Base-by-base conservation (phyloP, 1,140 invertebrate species). In the Dysdera silvatica region DNA sequence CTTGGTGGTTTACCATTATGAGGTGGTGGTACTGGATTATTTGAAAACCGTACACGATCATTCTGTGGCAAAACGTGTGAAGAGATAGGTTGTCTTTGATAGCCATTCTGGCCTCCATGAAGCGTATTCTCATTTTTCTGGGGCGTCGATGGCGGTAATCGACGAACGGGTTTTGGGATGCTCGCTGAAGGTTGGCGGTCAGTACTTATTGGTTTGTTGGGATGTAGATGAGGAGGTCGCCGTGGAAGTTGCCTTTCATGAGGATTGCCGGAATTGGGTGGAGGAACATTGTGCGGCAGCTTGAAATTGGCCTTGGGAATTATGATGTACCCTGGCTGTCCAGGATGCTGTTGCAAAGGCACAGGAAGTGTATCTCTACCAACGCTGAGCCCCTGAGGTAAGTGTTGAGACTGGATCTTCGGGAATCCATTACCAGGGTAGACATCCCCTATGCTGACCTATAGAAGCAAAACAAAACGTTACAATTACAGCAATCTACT, bases 281-380 rank as follows among this genome's bases (percentile, higher is more conserved):
- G 52, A 16, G 18, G 23, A 8, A 55, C 56, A 20, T 40, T 63
- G 40, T 63, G 55, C 8, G 61, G 61, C 5, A 63, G 14, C 3
- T 55, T 23, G 18, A 55, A 63, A 31, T n/a, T 56, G 14, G 52
- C 43, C 33, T 63, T 63, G 5, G 61, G 61, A 29, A 63, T 16
- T 23, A 63, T 56, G 8, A 63, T 55, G n/a, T 63, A 63, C 14
- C 53, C 51, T 23, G 43, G 24, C 32, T 63, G 61, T 5, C 56
- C 41, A 29, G 52, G 52, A 24, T 41, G 41, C 4, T 55, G 2
- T 3, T 35, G 41, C 16, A 63, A 24, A 31, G 55, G 61, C 29
- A 63, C 52, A 31, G 52, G 45, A 12, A 63, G 14, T 5, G 29
- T 1, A 24, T 55, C 53, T 23, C 6, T 26, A 29, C 51, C 56